Conservation (phyloP, 2,888 invertebrate genomes). For the Bugulina stolonifera region DNA sequence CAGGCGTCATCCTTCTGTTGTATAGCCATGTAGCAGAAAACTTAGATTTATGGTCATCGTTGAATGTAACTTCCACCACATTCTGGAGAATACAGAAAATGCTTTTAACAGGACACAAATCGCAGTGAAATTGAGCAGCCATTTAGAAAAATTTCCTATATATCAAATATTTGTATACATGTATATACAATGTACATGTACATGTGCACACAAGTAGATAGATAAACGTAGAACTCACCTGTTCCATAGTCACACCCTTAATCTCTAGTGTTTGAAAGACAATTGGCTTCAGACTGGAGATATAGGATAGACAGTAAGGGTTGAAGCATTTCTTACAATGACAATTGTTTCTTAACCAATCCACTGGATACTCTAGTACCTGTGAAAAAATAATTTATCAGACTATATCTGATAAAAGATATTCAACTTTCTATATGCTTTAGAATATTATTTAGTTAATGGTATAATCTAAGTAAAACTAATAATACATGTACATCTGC, state of each 20-base stretch:
- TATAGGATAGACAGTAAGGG: not conserved
- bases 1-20: not conserved
- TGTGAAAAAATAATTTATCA: too few species aligned
- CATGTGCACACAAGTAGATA: too few species aligned
- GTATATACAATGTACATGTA: too few species aligned
- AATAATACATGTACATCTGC: too few species aligned
- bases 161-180: too few species aligned
- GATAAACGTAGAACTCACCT: not conserved
- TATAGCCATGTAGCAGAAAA: not conserved
- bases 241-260: not conserved
- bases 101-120: not conserved
- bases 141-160: too few species aligned
- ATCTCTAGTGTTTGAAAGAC: not conserved
- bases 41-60: not conserved
- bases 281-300: not conserved
- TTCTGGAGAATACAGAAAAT: not conserved
- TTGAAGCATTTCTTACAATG: not conserved
- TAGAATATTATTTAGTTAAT: too few species aligned
- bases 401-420: too few species aligned
- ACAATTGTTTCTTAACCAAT: not conserved
- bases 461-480: too few species aligned
- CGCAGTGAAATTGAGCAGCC: too few species aligned
- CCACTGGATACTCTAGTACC: constrained; percentile 8
- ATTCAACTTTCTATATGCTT: too few species aligned
- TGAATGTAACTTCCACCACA: not conserved